Conservation (phyloP, 2,797 vertebrate genomes). For the Darevskia mixta region DNA sequence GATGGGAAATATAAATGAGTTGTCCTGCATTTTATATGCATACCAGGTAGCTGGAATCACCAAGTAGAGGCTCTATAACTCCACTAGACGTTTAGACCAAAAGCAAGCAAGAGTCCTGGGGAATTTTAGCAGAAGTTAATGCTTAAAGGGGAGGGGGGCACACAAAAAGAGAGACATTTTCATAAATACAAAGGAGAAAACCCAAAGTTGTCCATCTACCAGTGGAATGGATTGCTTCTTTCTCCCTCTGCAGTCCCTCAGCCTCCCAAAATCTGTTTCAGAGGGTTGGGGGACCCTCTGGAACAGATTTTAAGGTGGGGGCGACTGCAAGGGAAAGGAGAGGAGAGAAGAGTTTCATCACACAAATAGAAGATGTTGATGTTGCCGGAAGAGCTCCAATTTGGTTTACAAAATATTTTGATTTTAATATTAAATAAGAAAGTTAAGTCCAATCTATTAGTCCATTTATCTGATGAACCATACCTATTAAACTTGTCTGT, state of each 20-base stretch:
- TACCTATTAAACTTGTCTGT: neutral
- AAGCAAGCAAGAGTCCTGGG: neutral
- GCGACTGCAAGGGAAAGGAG: too few species aligned
- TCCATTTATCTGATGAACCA: neutral
- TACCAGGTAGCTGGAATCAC: neutral
- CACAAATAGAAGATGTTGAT: too few species aligned
- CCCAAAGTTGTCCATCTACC: neutral
- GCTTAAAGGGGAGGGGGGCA: neutral
- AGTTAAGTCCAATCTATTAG: neutral
- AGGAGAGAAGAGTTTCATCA: too few species aligned
- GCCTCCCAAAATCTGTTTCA: too few species aligned
- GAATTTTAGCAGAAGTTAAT: neutral
- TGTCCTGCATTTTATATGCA: neutral
- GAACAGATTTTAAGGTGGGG: too few species aligned
- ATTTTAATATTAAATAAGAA: neutral
- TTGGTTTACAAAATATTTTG: neutral
- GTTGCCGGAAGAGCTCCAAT: neutral
- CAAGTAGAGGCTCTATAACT: conserved; percentile 7
- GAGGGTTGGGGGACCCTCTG: too few species aligned
- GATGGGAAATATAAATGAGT: neutral
- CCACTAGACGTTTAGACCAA: neutral
- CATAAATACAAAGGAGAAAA: neutral
- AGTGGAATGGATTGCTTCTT: neutral
- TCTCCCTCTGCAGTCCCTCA: too few species aligned
- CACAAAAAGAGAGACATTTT: neutral